phyloP scores from a whole-genome alignment of 2,797 vertebrate species.

The Strix occidentalis region DNA sequence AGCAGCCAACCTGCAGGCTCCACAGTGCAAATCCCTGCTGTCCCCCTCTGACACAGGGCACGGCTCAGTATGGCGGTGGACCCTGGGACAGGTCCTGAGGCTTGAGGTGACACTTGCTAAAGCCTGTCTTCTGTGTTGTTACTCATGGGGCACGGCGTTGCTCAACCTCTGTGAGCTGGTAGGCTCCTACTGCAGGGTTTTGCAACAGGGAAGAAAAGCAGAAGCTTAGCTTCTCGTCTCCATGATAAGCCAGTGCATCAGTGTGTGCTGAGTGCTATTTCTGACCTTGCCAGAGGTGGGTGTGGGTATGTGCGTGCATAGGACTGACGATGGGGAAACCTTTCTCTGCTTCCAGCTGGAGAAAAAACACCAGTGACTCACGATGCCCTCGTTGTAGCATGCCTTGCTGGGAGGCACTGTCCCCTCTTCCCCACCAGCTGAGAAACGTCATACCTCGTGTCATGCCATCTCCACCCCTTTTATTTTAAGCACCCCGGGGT shows the following conservation, averaged over 20 bases:
- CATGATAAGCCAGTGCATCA: neutral
- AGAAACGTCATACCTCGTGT: neutral
- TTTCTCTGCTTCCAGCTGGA: neutral
- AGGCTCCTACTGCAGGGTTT: neutral
- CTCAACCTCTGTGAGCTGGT: neutral
- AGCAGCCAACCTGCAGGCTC: neutral
- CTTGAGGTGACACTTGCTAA: neutral
- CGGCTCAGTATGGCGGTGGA: neutral
- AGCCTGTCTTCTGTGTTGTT: neutral
- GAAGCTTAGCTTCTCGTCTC: neutral
- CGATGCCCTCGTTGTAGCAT: accelerated
- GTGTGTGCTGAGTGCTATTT: neutral
- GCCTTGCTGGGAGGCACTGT: neutral
- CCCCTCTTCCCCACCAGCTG: neutral
- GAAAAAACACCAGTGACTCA: neutral
- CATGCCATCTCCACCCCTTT: neutral
- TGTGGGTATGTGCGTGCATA: neutral
- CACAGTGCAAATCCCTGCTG: neutral
- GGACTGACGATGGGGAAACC: neutral
- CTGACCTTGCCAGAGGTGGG: neutral
- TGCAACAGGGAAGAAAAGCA: neutral
- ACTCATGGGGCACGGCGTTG: neutral
- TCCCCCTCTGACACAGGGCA: accelerated
- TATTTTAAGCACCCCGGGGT: neutral
- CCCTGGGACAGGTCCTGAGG: neutral